Evolutionary conservation across 2,888 invertebrate genomes (phyloP).

Genomic region (Hydraecia micacea): DNA sequence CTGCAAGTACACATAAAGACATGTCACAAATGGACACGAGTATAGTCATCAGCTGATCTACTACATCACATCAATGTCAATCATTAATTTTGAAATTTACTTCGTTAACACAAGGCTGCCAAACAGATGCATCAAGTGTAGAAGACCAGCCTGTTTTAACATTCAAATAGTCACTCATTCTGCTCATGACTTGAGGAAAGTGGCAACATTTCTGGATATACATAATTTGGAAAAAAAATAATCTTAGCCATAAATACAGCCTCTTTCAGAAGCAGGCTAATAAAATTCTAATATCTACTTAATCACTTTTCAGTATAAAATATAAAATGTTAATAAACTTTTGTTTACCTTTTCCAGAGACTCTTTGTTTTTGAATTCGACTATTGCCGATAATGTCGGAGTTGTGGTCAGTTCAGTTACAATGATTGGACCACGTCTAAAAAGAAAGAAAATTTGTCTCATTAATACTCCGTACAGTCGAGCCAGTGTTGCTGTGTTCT

Average conservation of each 20-base stretch:
- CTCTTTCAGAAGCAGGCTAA: conserved; percentile 70
- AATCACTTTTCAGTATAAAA: conserved; percentile 72
- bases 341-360: conserved; percentile 90
- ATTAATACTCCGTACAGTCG: conserved; percentile 85
- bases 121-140: conserved; percentile 70
- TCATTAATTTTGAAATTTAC: conserved; percentile 67
- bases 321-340: conserved; percentile 86
- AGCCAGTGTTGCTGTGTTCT: conserved; percentile 72
- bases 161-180: conserved; percentile 89
- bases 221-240: conserved; percentile 83
- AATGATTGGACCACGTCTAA: conserved; percentile 91
- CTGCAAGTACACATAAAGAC: conserved; percentile 69
- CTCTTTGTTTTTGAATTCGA: conserved; percentile 91
- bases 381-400: conserved; percentile 90
- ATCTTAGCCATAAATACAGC: conserved; percentile 77
- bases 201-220: conserved; percentile 63
- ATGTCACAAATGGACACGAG: conserved; percentile 67
- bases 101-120: conserved; percentile 59
- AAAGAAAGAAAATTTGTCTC: conserved; percentile 89
- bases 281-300: conserved; percentile 69
- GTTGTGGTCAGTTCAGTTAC: conserved; percentile 90
- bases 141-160: conserved; percentile 86
- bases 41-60: conserved; percentile 77
- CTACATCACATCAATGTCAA: conserved; percentile 69
- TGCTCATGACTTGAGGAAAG: conserved; percentile 76